phyloP scores from a whole-genome alignment of 2,888 invertebrate species.

The Labia minor region DNA sequence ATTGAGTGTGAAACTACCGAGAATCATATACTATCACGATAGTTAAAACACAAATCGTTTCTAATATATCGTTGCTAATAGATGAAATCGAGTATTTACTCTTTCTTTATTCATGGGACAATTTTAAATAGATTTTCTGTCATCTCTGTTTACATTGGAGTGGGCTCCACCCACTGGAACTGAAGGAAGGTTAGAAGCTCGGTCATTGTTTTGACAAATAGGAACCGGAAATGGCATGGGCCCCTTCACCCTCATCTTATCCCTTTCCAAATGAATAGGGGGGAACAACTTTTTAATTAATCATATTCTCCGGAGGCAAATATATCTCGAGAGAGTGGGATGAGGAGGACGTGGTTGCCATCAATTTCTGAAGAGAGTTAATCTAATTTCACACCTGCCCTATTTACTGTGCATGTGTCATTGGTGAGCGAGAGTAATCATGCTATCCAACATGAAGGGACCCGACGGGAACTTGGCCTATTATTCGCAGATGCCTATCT shows the following conservation, averaged over 20 bases:
- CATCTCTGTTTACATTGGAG: too few relatives aligned
- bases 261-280: background rate
- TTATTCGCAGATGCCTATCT: background rate
- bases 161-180: background rate
- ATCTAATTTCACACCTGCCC: slow-evolving; percentile 13
- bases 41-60: too few relatives aligned
- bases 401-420: background rate
- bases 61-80: too few relatives aligned
- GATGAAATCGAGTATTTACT: too few relatives aligned
- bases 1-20: too few relatives aligned
- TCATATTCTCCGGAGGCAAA: background rate
- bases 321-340: too few relatives aligned
- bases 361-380: background rate
- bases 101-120: too few relatives aligned
- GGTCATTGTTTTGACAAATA: slow-evolving; percentile 13
- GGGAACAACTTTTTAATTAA: background rate
- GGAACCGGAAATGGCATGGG: background rate
- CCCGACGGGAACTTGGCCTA: background rate
- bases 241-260: background rate
- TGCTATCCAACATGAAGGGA: background rate
- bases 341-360: background rate
- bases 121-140: too few relatives aligned
- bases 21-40: too few relatives aligned
- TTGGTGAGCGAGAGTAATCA: background rate
- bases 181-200: background rate